Evolutionary conservation across 2,888 invertebrate species (phyloP).

Genomic region (Perizoma flavofasciatum): DNA sequence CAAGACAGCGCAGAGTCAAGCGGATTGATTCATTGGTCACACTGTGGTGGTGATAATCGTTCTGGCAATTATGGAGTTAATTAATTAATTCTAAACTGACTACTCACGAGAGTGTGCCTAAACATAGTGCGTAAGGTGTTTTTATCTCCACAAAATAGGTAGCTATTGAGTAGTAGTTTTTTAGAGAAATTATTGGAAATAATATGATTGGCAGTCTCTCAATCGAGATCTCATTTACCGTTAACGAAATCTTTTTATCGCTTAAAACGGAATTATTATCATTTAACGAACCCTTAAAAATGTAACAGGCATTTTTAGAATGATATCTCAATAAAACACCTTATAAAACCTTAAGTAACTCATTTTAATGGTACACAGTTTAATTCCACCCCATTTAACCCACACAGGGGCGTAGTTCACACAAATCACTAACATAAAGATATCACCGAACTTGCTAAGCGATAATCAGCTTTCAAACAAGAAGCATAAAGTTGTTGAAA

Average conservation of each 20-base stretch:
- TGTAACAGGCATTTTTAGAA: conserved; percentile 1
- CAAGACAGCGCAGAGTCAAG: conserved; percentile 1
- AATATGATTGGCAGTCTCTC: conserved; percentile 16
- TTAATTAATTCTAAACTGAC: conserved; percentile 5
- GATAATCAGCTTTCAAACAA: conserved; percentile 13
- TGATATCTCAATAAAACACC: conserved; percentile 14
- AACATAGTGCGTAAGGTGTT: no score
- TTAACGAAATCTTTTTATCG: no score
- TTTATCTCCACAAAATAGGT: no score
- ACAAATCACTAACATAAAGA: conserved; percentile 23
- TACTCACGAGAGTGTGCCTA: not conserved
- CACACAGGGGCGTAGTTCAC: conserved; percentile 19
- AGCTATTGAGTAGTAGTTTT: no score
- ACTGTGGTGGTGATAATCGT: conserved; percentile 2
- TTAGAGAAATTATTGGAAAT: conserved; percentile 4
- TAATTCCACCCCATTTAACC: conserved; percentile 16
- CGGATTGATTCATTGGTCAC: conserved; percentile 15
- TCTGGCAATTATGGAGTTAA: conserved; percentile 12
- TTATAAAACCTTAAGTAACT: conserved; percentile 14
- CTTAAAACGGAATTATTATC: not conserved
- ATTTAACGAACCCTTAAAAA: conserved; percentile 5
- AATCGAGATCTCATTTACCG: not conserved
- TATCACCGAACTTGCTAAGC: conserved; percentile 13
- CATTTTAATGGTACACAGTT: conserved; percentile 5
- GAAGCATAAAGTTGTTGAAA: conserved; percentile 11